A percentile compares a stretch with the other conserved stretches of the same genome.
Evolutionary conservation across 1,140 invertebrate species (phyloP).

Genomic region (Zaprionus tsacasi): DNA sequence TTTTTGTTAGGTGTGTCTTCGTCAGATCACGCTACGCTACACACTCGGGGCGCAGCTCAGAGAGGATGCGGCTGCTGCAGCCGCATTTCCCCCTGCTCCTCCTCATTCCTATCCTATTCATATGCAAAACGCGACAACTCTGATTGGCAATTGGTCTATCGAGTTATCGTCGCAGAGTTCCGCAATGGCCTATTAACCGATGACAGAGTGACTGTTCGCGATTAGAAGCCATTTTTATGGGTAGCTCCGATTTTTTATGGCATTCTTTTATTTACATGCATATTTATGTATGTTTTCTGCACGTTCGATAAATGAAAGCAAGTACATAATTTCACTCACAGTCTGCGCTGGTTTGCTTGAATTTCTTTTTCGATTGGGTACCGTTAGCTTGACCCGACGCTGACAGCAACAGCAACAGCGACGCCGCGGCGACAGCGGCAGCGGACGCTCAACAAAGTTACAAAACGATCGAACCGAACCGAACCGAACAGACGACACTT

Average conservation of each 20-base stretch:
- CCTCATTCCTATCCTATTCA: constrained; percentile 5
- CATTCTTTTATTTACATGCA: constrained; percentile 23
- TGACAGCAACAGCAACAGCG: background rate
- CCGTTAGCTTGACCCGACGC: constrained; percentile 72
- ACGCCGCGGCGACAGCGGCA: constrained; percentile 24
- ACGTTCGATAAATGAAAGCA: constrained; percentile 57
- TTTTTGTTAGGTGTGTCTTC: constrained; percentile 40
- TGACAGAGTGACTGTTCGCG: constrained; percentile 23
- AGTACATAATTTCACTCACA: constrained; percentile 67
- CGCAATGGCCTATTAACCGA: constrained; percentile 29
- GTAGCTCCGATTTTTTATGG: background rate
- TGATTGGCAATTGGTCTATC: constrained; percentile 11
- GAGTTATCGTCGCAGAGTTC: constrained; percentile 5
- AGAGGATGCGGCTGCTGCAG: constrained; percentile 19
- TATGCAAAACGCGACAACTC: constrained; percentile 36
- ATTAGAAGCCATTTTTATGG: constrained; percentile 31
- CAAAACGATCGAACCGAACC: constrained; percentile 29
- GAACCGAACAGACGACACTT: constrained; percentile 26
- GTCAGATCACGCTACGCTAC: constrained; percentile 24
- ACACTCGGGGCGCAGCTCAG: constrained; percentile 8
- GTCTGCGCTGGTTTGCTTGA: constrained; percentile 60
- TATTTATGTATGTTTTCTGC: constrained; percentile 16
- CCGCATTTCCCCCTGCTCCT: background rate
- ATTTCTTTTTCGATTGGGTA: constrained; percentile 65
- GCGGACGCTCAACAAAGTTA: constrained; percentile 25